phyloP scores from a whole-genome alignment of 2,797 vertebrate genomes.

The Austrolebias charrua region DNA sequence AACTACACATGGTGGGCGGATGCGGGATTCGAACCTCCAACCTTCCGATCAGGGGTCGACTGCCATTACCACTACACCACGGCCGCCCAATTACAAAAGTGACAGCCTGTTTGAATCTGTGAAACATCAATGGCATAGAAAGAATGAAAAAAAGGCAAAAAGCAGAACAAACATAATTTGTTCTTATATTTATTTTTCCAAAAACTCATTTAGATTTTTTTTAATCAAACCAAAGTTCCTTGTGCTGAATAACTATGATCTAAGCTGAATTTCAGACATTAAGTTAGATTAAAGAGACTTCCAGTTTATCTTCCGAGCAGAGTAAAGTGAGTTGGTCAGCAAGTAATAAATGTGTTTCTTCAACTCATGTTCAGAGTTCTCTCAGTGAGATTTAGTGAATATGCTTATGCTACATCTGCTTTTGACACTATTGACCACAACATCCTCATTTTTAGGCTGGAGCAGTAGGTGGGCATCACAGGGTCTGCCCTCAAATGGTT shows the following conservation, averaged over 20 bases:
- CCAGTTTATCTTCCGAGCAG: conserved; percentile 42
- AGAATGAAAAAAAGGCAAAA: conserved; percentile 1
- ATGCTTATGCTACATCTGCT: not conserved
- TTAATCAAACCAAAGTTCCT: conserved; percentile 57
- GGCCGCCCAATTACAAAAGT: conserved; percentile 34
- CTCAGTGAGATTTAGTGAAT: not conserved
- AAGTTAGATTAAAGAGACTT: conserved; percentile 52
- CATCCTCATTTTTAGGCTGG: no score
- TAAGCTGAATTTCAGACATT: conserved; percentile 50
- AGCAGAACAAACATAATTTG: conserved; percentile 29
- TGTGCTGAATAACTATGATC: conserved; percentile 40
- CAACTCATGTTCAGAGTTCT: conserved; percentile 19
- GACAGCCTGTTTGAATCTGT: conserved; percentile 61
- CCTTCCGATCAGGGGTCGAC: no score
- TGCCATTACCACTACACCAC: no score
- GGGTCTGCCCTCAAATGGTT: no score
- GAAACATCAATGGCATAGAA: conserved; percentile 41
- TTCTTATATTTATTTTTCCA: conserved; percentile 49
- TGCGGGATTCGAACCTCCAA: no score
- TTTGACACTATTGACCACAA: no score
- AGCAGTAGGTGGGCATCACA: no score
- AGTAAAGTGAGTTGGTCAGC: conserved; percentile 19
- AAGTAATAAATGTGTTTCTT: conserved; percentile 16
- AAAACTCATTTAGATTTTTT: conserved; percentile 32
- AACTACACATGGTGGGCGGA: no score